These are phyloP conservation scores for Aurelia sp. DNA, from an alignment of 30 jellyfish, hydroid and myxozoan species.

Conservation along the genomic window DNA sequence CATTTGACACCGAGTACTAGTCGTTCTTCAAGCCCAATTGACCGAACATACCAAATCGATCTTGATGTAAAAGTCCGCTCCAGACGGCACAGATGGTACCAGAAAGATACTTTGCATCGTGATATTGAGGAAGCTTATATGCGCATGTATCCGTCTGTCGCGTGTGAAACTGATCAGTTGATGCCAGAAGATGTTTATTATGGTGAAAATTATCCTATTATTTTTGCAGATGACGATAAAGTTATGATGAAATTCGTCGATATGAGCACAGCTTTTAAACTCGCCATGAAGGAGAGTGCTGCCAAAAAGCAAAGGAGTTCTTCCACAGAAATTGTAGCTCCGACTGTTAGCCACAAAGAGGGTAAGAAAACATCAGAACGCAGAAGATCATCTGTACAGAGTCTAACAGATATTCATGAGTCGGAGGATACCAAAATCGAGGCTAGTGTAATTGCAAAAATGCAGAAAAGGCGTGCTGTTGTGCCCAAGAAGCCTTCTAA, in stretches of 20 bases:
- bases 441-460: constrained; percentile 1
- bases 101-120: constrained; percentile 40
- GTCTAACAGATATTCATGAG: background rate
- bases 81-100: constrained; percentile 40
- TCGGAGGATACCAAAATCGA: constrained; percentile 8
- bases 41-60: background rate
- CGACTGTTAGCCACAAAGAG: background rate
- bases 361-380: background rate
- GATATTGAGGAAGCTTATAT: constrained; percentile 47
- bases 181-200: constrained; percentile 52
- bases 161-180: constrained; percentile 49
- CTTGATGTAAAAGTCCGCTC: constrained; percentile 37
- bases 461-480: constrained; percentile 14
- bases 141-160: constrained; percentile 43
- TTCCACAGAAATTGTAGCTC: background rate
- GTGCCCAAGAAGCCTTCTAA: background rate
- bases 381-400: background rate
- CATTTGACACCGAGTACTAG: too few relatives aligned
- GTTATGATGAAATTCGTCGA: constrained; percentile 65
- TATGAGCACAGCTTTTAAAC: constrained; percentile 68
- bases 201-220: constrained; percentile 51
- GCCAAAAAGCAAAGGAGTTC: background rate
- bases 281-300: constrained; percentile 38
- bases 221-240: constrained; percentile 63
- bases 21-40: too few relatives aligned